Evolutionary conservation across 2,888 invertebrate species (phyloP), one percentile per base, ranked within the genome.

Genomic region (Trachelus troglodyta): DNA sequence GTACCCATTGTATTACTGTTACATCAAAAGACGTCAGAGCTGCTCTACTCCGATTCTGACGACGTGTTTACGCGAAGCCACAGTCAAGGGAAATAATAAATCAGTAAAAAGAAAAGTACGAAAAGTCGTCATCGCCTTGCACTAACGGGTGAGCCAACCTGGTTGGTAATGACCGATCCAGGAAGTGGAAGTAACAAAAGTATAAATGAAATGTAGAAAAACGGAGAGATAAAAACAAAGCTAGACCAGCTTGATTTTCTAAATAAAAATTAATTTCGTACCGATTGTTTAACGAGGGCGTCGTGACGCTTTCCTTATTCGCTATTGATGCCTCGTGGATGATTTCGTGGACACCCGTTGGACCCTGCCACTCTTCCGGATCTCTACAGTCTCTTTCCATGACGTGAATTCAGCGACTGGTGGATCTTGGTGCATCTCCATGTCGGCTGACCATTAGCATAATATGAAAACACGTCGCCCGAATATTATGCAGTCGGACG

Each of bases 1-100:
- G 56, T 23, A 23, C 56, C 56, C 56, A 56, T 37, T 74, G 74
- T 40, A 80, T 80, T 82, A 79, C 78, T 82, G 76, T 84, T 84
- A 82, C 82, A 83, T 81, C 80, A 79, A 78, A 75, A 78, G 83
- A 84, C 83, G 82, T 84, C 82, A 84, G 73, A 56, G 56, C 56
- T 56, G 56, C 56, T 56, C 56, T 56, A 56, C 56, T 56, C 9
- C 9, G 56, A 56, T 23, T 56, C 56, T 23, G 15, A 56, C 23
- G 2, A 15, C 56, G 23, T 56, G 56, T 56, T 56, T 56, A 56
- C 56, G 56, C 23, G 23, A 23, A 56, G 23, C 56, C 9, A 56
- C 56, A 56, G 56, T 23, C 56, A 56, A 56, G 56, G 6, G 15
- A 56, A 56, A 56, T 9, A 56, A 56, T 56, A 56, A 56, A 23